Conservation (phyloP, 1,140 invertebrate genomes). For the Zaprionus taronus region DNA sequence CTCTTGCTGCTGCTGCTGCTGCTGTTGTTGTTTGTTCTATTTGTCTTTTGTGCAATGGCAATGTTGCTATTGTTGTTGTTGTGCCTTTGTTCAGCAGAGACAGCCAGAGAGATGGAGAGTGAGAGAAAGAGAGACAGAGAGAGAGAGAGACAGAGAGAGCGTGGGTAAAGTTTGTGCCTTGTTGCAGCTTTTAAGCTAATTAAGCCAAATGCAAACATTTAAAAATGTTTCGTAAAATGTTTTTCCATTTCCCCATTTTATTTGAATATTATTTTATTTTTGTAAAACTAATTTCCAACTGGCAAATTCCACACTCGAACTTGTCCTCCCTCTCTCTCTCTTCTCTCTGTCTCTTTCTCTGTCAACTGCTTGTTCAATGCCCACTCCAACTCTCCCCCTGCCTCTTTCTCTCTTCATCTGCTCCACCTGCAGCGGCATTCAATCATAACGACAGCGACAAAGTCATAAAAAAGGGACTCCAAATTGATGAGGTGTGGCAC, state of each 20-base stretch:
- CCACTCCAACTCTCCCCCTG: not conserved
- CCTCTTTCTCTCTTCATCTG: not conserved
- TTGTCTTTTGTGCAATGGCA: conserved; percentile 54
- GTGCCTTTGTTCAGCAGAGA: conserved; percentile 16
- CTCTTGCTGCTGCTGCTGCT: not conserved
- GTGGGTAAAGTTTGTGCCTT: conserved; percentile 35
- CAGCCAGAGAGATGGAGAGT: not conserved
- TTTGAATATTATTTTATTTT: conserved; percentile 20
- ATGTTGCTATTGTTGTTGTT: conserved; percentile 33
- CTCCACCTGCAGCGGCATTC: conserved; percentile 55
- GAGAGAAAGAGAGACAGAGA: not conserved
- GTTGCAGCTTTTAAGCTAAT: conserved; percentile 58
- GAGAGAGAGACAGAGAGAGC: not conserved
- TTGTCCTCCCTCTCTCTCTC: not conserved
- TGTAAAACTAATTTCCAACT: conserved; percentile 13
- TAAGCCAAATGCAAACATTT: conserved; percentile 43
- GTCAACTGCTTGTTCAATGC: not conserved
- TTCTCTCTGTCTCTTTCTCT: not conserved
- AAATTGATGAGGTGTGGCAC: conserved; percentile 74
- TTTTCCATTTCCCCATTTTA: conserved; percentile 21
- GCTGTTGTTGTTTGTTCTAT: conserved; percentile 32
- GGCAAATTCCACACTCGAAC: not conserved
- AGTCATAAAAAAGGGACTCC: conserved; percentile 48
- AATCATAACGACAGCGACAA: conserved; percentile 56
- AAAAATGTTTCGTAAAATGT: conserved; percentile 37